Base-by-base conservation (phyloP, 2,888 invertebrate species). In the Stictocephala bisonia region DNA sequence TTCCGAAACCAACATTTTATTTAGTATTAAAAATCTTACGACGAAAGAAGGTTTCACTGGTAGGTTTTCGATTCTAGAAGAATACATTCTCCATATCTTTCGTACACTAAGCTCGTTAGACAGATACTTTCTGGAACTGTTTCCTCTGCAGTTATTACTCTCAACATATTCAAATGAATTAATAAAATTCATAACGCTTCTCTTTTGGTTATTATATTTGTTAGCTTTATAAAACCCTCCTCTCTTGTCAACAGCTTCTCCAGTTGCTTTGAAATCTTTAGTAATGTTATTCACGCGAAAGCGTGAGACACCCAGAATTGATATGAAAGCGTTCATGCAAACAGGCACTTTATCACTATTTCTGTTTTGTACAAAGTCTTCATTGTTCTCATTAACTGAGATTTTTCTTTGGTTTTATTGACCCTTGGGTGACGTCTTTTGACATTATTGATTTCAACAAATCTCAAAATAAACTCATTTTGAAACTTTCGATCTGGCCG, bases 1-100 rank as follows among this genome's bases (percentile, higher is more conserved):
- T 50, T n/a, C 73, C 73, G 70, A 73, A 73, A 18, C 73, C 73
- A 40, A 73, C n/a, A 53, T 73, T 69, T 20, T 58, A 73, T 58
- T 60, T n/a, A 26, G 41, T 64, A 13, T 53, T 22, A 20, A 74
- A 74, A 60, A 74, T 71, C 11, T 64, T 48, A 20, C 70, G 29
- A 74, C 70, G 35, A 29, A 74, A 40, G 69, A 53, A 26, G 24
- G 41, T 51, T 70, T 64, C 29, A 74, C 70, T 20, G 60, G 18
- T 22, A 40, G 18, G n/a, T 70, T 53, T 56, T 40, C 58, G 40
- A 7, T n/a, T 40, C 56, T 58, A 15, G 73, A 35, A 9, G 29
- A 68, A 31, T 68, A 72, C 9, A 72, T 51, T 68, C 31, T 51
- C 69, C 53, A 69, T 53, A 69, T 20, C 22, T 70, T 70, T 35